A percentile compares a stretch with the other conserved stretches of the same genome.
These are phyloP conservation scores for Holocentrus rufus DNA, from an alignment of 2,797 vertebrate genomes.

Conservation along the genomic window DNA sequence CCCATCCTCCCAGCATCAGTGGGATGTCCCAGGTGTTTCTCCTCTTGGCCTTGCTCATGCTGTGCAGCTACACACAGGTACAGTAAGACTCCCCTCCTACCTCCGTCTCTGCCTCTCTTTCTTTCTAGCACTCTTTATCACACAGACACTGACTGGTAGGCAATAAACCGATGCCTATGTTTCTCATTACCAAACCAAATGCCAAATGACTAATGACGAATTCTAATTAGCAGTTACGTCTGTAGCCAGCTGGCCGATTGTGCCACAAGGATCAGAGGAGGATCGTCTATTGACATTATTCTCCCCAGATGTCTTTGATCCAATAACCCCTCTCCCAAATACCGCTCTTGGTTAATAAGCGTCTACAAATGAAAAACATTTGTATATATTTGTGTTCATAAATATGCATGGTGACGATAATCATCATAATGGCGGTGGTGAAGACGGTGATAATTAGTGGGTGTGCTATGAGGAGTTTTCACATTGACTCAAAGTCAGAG, in stretches of 20 bases:
- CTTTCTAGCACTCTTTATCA: constrained; percentile 5
- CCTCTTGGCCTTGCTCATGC: constrained; percentile 77
- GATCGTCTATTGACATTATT: background rate
- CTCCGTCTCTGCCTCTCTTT: constrained; percentile 9
- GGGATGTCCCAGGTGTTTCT: constrained; percentile 86
- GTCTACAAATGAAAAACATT: background rate
- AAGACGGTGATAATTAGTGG: too few relatives aligned
- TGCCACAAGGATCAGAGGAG: background rate
- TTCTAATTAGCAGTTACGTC: too few relatives aligned
- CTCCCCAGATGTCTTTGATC: background rate
- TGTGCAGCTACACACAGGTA: constrained; percentile 82
- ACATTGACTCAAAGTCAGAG: too few relatives aligned
- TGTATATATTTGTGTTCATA: background rate
- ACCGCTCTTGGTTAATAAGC: background rate
- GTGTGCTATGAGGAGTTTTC: too few relatives aligned
- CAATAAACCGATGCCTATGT: background rate
- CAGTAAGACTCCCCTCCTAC: background rate
- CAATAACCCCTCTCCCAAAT: background rate
- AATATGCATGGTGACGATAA: background rate
- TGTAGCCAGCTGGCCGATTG: too few relatives aligned
- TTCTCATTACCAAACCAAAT: background rate
- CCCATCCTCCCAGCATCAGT: constrained; percentile 74
- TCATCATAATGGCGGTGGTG: too few relatives aligned
- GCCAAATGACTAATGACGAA: background rate
- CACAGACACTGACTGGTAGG: background rate